Evolutionary conservation across 1,140 invertebrate genomes (phyloP).

Genomic region (Saccostrea cuccullata): DNA sequence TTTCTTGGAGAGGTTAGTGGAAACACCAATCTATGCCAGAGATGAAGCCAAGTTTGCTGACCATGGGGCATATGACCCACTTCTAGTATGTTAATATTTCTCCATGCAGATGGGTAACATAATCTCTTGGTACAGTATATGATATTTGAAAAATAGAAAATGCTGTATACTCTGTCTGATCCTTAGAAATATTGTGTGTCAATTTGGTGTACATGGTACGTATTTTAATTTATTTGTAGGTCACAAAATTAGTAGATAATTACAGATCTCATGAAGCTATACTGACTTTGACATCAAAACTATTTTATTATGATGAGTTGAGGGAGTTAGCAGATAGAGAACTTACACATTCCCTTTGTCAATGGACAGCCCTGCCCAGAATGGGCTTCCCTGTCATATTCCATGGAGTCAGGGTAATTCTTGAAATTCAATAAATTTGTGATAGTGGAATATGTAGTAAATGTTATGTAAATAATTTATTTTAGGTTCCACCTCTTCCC

Average conservation of each 20-base stretch:
- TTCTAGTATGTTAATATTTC: slow-evolving; percentile 61
- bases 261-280: slow-evolving; percentile 75
- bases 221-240: slow-evolving; percentile 49
- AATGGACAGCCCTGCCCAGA: slow-evolving; percentile 75
- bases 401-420: slow-evolving; percentile 83
- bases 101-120: too few species aligned
- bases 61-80: slow-evolving; percentile 74
- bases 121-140: too few species aligned
- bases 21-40: slow-evolving; percentile 82
- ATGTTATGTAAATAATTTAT: too few species aligned
- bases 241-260: slow-evolving; percentile 74
- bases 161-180: too few species aligned
- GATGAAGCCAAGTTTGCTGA: slow-evolving; percentile 81
- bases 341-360: slow-evolving; percentile 71
- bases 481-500: too few species aligned
- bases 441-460: too few species aligned
- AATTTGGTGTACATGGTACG: too few species aligned
- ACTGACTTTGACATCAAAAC: slow-evolving; percentile 66
- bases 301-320: slow-evolving; percentile 74
- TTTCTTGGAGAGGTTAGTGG: slow-evolving; percentile 71
- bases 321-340: slow-evolving; percentile 78
- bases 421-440: background rate
- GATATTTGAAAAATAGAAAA: too few species aligned
- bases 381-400: slow-evolving; percentile 87
- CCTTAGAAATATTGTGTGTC: too few species aligned